These are phyloP conservation scores for Caenorhabditis brenneri DNA, from an alignment of 1,140 invertebrate genomes.

Conservation along the genomic window DNA sequence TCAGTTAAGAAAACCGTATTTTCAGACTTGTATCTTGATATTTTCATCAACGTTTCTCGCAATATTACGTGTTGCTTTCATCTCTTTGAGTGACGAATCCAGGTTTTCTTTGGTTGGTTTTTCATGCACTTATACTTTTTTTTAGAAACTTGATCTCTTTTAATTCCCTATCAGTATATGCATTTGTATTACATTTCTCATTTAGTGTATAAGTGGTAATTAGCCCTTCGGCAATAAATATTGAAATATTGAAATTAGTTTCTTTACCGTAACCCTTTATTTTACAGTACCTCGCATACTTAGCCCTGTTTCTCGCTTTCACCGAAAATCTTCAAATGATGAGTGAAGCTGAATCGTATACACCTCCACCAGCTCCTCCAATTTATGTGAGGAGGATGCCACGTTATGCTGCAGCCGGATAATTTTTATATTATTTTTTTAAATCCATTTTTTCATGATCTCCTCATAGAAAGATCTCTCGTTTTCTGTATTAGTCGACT, in stretches of 20 bases:
- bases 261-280: neutral
- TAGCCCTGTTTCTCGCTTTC: slow-evolving; percentile 22
- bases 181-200: too few species aligned
- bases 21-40: slow-evolving; percentile 11
- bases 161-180: neutral
- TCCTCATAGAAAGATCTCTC: neutral
- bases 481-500: neutral
- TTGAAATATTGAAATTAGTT: too few species aligned
- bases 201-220: too few species aligned
- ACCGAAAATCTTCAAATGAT: slow-evolving; percentile 42
- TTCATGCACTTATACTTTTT: too few species aligned
- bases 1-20: neutral
- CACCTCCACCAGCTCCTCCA: neutral
- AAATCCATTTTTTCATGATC: neutral
- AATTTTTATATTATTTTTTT: neutral
- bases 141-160: neutral
- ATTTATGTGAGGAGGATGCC: neutral
- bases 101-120: slow-evolving; percentile 14
- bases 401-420: neutral
- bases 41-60: slow-evolving; percentile 20
- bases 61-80: slow-evolving; percentile 1
- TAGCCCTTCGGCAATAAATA: too few species aligned
- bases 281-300: slow-evolving; percentile 16
- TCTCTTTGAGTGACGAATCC: slow-evolving; percentile 18
- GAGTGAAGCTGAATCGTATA: slow-evolving; percentile 29